Percentiles rank a stretch among this genome's conserved stretches.
phyloP scores from a whole-genome alignment of 2,888 invertebrate genomes.

The Lasioglossum figueresi region DNA sequence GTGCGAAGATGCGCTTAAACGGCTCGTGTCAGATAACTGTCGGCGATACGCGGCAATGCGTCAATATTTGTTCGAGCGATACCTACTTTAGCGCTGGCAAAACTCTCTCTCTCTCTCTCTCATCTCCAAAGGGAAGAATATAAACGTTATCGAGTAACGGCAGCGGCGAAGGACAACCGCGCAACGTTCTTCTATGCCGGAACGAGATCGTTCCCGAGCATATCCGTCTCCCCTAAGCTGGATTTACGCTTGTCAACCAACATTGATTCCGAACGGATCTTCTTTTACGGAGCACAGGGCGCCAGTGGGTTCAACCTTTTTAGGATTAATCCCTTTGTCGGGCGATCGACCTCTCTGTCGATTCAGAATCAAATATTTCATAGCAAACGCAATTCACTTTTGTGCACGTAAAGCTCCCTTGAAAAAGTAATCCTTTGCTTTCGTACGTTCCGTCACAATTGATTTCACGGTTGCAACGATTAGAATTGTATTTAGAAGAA shows the following conservation, averaged over 20 bases:
- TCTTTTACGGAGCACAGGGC: neutral
- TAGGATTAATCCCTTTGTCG: neutral
- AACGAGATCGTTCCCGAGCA: neutral
- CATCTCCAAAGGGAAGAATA: constrained; percentile 29
- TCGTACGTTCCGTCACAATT: neutral
- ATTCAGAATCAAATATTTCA: neutral
- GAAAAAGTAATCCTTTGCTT: neutral
- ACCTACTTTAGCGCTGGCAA: constrained; percentile 29
- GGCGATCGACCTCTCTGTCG: neutral
- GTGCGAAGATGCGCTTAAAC: constrained; percentile 53
- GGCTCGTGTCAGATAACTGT: constrained; percentile 21
- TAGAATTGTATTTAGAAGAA: too few relatives aligned
- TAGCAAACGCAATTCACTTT: neutral
- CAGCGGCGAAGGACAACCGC: constrained; percentile 6
- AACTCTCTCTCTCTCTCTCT: neutral
- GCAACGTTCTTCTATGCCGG: neutral
- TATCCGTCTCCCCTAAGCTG: neutral
- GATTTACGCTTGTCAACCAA: neutral
- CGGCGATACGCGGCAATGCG: constrained; percentile 26
- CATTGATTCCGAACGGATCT: neutral
- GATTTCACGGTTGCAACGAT: neutral
- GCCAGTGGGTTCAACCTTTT: neutral
- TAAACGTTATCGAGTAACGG: constrained; percentile 56
- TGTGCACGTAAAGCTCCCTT: neutral
- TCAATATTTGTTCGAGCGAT: constrained; percentile 52